Percentiles rank a stretch among this genome's conserved stretches.
phyloP scores from a whole-genome alignment of 2,113 vertebrate species.

The Hippolais icterina region DNA sequence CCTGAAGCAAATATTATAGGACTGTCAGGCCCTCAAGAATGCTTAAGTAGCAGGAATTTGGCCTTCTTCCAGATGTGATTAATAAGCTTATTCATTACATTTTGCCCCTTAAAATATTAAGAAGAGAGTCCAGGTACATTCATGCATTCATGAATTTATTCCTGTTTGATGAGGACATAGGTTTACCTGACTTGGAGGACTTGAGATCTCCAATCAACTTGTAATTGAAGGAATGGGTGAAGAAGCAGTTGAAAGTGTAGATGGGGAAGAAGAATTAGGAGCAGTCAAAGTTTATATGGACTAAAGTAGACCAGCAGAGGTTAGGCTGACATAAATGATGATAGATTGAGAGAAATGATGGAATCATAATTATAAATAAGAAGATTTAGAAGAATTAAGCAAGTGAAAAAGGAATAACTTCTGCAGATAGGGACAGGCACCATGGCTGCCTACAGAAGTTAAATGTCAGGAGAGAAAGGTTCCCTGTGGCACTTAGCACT shows the following conservation, averaged over 20 bases:
- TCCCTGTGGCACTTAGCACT: background rate
- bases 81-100: background rate
- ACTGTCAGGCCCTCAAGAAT: conserved; percentile 13
- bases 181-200: background rate
- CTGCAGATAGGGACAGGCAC: background rate
- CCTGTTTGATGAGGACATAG: background rate
- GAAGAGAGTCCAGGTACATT: background rate
- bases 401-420: background rate
- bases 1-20: background rate
- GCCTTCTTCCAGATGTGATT: background rate
- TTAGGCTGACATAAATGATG: background rate
- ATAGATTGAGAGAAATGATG: background rate
- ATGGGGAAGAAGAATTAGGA: background rate
- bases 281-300: background rate
- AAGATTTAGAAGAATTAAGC: background rate
- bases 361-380: background rate
- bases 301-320: background rate
- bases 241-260: background rate
- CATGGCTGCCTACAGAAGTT: background rate
- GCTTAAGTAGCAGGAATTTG: background rate
- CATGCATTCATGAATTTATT: background rate
- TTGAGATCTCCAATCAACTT: background rate
- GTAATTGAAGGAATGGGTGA: background rate
- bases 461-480: background rate
- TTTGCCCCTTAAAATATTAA: background rate